Evolutionary conservation across 2,113 vertebrate species (phyloP).

Genomic region (Anas platyrhynchos): DNA sequence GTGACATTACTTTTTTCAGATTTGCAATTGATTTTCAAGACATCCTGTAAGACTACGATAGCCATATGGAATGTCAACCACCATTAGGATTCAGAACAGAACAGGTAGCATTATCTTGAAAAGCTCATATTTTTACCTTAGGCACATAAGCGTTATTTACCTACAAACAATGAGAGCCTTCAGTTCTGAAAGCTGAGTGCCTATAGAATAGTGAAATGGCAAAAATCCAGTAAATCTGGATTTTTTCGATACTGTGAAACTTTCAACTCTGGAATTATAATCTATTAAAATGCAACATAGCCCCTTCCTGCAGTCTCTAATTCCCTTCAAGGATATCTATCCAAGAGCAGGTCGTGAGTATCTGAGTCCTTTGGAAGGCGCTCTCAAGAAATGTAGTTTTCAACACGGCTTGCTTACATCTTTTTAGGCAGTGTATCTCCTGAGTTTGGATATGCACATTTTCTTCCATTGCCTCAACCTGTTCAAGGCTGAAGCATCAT

Average conservation of each 20-base stretch:
- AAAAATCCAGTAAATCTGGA: background rate
- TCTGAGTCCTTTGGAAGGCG: background rate
- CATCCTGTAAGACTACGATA: background rate
- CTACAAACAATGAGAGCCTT: background rate
- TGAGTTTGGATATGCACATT: background rate
- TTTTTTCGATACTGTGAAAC: background rate
- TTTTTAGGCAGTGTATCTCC: rapidly evolving
- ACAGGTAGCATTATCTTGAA: background rate
- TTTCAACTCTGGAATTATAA: background rate
- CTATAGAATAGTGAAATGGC: background rate
- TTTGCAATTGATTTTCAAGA: background rate
- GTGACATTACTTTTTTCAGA: background rate
- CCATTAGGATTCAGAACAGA: background rate
- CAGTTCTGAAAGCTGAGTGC: rapidly evolving
- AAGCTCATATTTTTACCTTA: background rate
- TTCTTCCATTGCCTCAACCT: background rate
- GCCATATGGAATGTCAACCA: background rate
- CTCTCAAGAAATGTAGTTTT: background rate
- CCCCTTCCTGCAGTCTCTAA: background rate
- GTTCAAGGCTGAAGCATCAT: background rate
- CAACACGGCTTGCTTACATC: background rate
- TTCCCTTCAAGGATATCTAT: background rate
- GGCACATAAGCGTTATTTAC: background rate
- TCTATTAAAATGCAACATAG: rapidly evolving
- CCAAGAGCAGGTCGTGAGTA: background rate